Evolutionary conservation across 1,140 invertebrate species (phyloP).

Genomic region (Bombus pascuorum): DNA sequence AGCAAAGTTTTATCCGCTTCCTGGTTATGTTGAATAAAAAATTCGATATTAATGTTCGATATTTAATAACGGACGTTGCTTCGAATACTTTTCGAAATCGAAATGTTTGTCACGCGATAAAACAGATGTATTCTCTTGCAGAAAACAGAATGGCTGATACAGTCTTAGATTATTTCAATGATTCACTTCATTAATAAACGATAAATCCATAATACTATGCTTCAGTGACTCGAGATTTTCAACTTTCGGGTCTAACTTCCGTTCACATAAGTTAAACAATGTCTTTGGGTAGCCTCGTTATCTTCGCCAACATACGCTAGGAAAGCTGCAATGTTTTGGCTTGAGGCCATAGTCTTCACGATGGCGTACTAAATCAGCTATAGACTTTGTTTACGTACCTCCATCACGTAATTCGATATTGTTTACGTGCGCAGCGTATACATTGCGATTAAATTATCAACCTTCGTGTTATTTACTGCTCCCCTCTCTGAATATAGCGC

Average conservation of each 20-base stretch:
- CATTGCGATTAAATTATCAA: background rate
- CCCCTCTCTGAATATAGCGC: background rate
- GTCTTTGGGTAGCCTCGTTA: conserved; percentile 1
- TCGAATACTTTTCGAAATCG: too few relatives aligned
- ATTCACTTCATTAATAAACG: too few relatives aligned
- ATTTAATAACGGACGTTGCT: too few relatives aligned
- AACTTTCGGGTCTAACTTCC: background rate
- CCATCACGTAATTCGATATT: background rate
- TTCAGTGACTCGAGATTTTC: background rate
- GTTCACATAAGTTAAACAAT: background rate
- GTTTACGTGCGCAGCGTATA: background rate
- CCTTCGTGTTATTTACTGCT: background rate
- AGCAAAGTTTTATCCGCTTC: too few relatives aligned
- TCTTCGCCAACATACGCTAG: background rate
- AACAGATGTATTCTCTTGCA: too few relatives aligned
- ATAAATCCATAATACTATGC: too few relatives aligned
- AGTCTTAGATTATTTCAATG: too few relatives aligned
- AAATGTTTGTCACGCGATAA: too few relatives aligned
- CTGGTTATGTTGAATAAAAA: too few relatives aligned
- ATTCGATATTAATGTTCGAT: too few relatives aligned
- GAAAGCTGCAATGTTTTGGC: background rate
- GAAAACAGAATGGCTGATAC: too few relatives aligned
- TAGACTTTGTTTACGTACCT: background rate
- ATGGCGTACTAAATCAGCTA: background rate
- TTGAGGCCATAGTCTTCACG: background rate